Evolutionary conservation across 2,888 invertebrate species (phyloP).

Genomic region (Idaea aversata): DNA sequence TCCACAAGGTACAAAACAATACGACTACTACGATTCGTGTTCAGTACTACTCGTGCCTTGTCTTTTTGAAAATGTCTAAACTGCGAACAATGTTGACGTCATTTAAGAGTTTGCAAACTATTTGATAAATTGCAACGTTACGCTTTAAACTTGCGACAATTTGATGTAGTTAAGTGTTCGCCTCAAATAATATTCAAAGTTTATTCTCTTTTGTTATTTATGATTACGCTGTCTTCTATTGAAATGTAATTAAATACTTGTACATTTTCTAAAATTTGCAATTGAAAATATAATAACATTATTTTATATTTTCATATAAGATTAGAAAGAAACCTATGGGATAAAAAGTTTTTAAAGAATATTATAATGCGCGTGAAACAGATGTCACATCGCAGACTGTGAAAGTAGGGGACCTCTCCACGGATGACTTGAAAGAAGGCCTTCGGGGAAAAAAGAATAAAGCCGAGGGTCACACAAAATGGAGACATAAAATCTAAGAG

Average conservation of each 20-base stretch:
- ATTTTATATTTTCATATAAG: not conserved
- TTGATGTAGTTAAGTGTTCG: not conserved
- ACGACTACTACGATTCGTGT: not conserved
- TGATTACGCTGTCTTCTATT: not conserved
- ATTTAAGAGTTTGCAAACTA: not conserved
- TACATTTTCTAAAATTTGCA: not conserved
- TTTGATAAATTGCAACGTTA: not conserved
- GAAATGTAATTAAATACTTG: not conserved
- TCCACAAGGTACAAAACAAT: not conserved
- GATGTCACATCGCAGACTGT: not conserved
- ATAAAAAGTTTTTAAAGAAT: not conserved
- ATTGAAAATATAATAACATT: too few relatives aligned
- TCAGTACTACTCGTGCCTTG: not conserved
- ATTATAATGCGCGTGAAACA: not conserved
- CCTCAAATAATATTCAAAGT: not conserved
- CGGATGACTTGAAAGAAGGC: conserved; percentile 1
- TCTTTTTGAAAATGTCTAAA: not conserved
- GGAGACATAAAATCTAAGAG: conserved; percentile 1
- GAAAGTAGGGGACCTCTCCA: not conserved
- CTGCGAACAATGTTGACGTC: not conserved
- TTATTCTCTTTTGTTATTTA: not conserved
- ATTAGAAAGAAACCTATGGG: not conserved
- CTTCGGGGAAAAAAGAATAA: not conserved
- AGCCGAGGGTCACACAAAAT: not conserved
- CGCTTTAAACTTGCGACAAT: not conserved